phyloP scores from a whole-genome alignment of 2,113 vertebrate species.

The Engystomops pustulosus region DNA sequence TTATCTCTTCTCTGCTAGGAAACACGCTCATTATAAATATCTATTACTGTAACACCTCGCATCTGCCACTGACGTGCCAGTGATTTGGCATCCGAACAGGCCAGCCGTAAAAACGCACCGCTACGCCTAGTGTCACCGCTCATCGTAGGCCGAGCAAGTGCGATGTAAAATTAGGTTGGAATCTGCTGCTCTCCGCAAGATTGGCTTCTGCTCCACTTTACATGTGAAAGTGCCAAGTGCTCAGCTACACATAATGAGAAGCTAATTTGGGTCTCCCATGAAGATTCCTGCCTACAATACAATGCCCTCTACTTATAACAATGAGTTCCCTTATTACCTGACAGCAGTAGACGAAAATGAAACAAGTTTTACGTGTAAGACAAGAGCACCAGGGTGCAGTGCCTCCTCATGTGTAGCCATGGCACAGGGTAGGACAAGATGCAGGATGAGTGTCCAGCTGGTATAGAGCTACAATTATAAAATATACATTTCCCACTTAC shows the following conservation, averaged over 20 bases:
- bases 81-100: background rate
- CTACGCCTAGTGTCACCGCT: background rate
- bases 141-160: background rate
- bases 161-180: background rate
- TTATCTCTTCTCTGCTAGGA: background rate
- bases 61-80: background rate
- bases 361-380: background rate
- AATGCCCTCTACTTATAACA: background rate
- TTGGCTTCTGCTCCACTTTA: conserved; percentile 1
- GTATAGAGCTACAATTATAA: too few species aligned
- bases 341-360: background rate
- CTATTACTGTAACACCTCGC: background rate
- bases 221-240: background rate
- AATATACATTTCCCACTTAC: too few species aligned
- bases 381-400: background rate
- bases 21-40: background rate
- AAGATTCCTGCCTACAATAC: conserved; percentile 1
- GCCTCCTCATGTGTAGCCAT: background rate
- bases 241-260: conserved; percentile 11
- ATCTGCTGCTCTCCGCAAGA: conserved; percentile 4
- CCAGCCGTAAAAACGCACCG: background rate
- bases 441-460: too few species aligned
- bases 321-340: conserved; percentile 1
- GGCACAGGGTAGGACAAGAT: background rate
- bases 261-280: conserved; percentile 1